Evolutionary conservation across 1,140 invertebrate species (phyloP).

Genomic region (Cylas formicarius): DNA sequence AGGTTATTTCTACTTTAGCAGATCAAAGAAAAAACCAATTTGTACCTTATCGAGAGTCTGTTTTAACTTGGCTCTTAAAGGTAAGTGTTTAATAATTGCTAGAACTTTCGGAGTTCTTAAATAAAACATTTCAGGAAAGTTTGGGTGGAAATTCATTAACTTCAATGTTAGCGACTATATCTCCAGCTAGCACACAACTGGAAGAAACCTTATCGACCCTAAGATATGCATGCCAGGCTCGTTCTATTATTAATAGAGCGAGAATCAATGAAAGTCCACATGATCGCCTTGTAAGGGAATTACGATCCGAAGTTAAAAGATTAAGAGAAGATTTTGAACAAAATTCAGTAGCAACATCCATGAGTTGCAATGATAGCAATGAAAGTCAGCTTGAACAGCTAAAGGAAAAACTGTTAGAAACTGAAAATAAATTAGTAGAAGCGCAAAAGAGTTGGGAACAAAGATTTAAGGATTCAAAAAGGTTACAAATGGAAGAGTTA

Average conservation of each 20-base stretch:
- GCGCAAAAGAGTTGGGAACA: conserved; percentile 54
- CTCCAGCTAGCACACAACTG: conserved; percentile 67
- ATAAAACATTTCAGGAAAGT: conserved; percentile 48
- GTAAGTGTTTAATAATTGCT: conserved; percentile 21
- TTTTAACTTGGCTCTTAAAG: conserved; percentile 94
- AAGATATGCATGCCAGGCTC: conserved; percentile 79
- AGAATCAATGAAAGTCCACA: conserved; percentile 74
- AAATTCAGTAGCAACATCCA: conserved; percentile 31
- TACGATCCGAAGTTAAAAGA: conserved; percentile 61
- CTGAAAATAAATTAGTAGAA: conserved; percentile 49
- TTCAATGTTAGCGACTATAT: conserved; percentile 64
- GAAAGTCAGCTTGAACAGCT: conserved; percentile 42
- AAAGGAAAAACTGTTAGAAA: conserved; percentile 52
- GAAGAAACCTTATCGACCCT: conserved; percentile 81
- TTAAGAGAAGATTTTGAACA: conserved; percentile 53
- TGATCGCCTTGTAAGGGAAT: conserved; percentile 52
- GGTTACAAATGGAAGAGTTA: conserved; percentile 42
- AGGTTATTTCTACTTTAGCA: conserved; percentile 61
- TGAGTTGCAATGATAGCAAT: conserved; percentile 39
- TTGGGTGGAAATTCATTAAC: conserved; percentile 60
- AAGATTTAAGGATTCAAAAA: conserved; percentile 37
- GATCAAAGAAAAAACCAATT: conserved; percentile 54
- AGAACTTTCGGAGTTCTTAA: conserved; percentile 1
- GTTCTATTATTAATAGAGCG: conserved; percentile 78
- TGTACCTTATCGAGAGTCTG: conserved; percentile 98